A percentile compares a stretch with the other conserved stretches of the same genome.
Conservation (phyloP, 1,140 invertebrate species). For the Saxidomus purpurata region DNA sequence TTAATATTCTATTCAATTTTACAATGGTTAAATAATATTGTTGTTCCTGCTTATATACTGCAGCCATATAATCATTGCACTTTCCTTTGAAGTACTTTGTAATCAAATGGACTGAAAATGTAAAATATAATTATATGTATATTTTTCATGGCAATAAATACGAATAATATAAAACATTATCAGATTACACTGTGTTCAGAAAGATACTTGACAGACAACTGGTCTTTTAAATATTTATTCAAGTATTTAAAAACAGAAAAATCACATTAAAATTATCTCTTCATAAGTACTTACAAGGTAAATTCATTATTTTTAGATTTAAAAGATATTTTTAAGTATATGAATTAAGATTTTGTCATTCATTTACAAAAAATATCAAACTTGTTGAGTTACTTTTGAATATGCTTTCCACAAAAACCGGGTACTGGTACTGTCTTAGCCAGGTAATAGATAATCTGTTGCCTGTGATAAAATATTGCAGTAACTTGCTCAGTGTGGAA, state of each 20-base stretch:
- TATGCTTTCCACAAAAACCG: too few species aligned
- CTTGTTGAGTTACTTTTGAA: too few species aligned
- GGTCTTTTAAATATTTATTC: neutral
- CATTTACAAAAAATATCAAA: too few species aligned
- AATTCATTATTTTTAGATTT: neutral
- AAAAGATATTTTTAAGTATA: too few species aligned
- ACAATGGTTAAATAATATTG: conserved; percentile 1
- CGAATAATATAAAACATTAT: neutral
- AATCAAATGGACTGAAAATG: conserved; percentile 29
- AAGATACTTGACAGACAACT: neutral
- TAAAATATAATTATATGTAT: neutral
- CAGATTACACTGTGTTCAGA: neutral
- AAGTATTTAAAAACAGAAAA: conserved; percentile 5
- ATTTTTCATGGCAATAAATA: neutral
- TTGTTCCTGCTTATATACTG: neutral
- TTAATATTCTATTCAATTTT: conserved; percentile 19
- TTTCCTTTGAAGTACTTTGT: neutral
- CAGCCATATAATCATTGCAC: neutral
- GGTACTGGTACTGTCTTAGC: too few species aligned
- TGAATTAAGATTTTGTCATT: too few species aligned
- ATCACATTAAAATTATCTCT: neutral
- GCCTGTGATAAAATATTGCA: too few species aligned
- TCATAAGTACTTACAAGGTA: neutral
- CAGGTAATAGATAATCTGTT: too few species aligned
- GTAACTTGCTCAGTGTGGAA: too few species aligned